phyloP scores from a whole-genome alignment of 2,113 vertebrate species.

The Syngnathus floridae region DNA sequence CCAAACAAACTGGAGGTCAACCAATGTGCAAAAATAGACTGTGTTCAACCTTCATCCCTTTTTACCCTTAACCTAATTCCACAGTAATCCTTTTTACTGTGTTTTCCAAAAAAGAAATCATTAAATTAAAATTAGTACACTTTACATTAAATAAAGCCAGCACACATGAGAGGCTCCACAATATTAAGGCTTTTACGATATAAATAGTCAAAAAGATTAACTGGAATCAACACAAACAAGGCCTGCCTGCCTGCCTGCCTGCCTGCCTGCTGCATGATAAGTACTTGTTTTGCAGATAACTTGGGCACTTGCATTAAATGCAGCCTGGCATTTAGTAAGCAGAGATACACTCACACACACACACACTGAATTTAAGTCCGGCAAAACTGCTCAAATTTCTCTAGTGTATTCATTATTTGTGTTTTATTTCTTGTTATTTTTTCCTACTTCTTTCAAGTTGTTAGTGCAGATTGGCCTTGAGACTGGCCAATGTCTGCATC shows the following conservation, averaged over 20 bases:
- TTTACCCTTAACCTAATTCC: neutral
- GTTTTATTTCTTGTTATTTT: neutral
- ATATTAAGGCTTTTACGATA: neutral
- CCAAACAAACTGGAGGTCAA: neutral
- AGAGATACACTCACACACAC: neutral
- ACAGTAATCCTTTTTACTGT: neutral
- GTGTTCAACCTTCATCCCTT: neutral
- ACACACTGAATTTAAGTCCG: conserved; percentile 1
- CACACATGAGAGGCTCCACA: neutral
- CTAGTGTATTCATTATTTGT: neutral
- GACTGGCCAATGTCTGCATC: neutral
- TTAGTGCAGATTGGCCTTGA: neutral
- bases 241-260: too few species aligned
- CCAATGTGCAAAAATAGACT: neutral
- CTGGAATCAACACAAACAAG: neutral
- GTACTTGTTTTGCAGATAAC: conserved; percentile 2
- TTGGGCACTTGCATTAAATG: conserved; percentile 1
- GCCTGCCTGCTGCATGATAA: conserved; percentile 1
- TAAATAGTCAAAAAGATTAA: conserved; percentile 8
- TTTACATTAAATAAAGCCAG: neutral
- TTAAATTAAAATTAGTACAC: neutral
- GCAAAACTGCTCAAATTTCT: neutral
- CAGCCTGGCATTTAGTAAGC: conserved; percentile 1
- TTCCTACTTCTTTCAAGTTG: neutral
- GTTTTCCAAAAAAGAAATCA: neutral